These are phyloP conservation scores for Telmatherina bonti DNA, from an alignment of 2,797 vertebrate species.

Conservation along the genomic window DNA sequence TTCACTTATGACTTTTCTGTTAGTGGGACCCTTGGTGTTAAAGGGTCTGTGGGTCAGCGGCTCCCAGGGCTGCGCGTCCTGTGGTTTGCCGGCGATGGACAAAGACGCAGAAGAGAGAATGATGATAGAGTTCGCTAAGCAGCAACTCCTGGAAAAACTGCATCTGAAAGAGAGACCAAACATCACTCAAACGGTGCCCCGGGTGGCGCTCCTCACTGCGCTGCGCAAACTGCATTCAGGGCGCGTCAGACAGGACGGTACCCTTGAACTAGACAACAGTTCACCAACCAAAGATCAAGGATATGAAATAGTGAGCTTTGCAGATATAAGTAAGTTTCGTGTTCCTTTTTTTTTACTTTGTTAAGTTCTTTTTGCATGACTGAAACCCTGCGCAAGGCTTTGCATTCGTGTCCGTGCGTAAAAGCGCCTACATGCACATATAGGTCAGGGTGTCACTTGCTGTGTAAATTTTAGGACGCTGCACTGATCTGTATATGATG, in stretches of 20 bases:
- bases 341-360: slow-evolving; percentile 11
- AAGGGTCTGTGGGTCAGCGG: slow-evolving; percentile 66
- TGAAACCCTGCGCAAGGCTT: neutral
- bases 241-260: slow-evolving; percentile 77
- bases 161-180: slow-evolving; percentile 90
- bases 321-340: slow-evolving; percentile 82
- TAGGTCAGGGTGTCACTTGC: slow-evolving; percentile 10
- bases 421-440: slow-evolving; percentile 3
- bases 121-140: slow-evolving; percentile 90
- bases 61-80: slow-evolving; percentile 82
- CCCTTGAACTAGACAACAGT: slow-evolving; percentile 74
- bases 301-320: slow-evolving; percentile 95
- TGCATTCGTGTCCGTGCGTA: slow-evolving; percentile 10
- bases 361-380: neutral
- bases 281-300: slow-evolving; percentile 75
- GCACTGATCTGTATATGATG: neutral
- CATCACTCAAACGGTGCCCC: slow-evolving; percentile 86
- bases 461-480: neutral
- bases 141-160: slow-evolving; percentile 91
- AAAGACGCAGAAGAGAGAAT: slow-evolving; percentile 81
- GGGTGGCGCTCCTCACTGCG: slow-evolving; percentile 86
- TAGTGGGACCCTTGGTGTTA: slow-evolving; percentile 67
- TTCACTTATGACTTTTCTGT: slow-evolving; percentile 50
- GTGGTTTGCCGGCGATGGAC: slow-evolving; percentile 77
- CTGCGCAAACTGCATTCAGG: slow-evolving; percentile 89